phyloP scores from a whole-genome alignment of 2,888 invertebrate species.

The Dynastes maya region DNA sequence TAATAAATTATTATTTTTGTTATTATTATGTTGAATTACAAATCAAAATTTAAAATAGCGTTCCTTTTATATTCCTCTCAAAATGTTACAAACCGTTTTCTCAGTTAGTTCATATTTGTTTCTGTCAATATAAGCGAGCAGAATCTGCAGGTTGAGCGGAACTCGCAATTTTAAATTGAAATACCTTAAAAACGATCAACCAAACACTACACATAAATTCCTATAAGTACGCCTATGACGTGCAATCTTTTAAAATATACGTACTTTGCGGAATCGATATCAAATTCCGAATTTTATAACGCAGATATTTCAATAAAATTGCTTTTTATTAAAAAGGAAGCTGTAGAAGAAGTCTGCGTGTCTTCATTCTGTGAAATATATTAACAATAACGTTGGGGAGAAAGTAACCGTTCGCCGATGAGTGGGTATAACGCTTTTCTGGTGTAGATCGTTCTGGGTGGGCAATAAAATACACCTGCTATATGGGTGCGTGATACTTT shows the following conservation, averaged over 20 bases:
- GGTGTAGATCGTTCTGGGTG: slow-evolving; percentile 52
- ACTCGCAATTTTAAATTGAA: neutral
- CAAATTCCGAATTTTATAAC: slow-evolving; percentile 33
- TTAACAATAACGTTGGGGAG: slow-evolving; percentile 48
- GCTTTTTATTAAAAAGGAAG: slow-evolving; percentile 39
- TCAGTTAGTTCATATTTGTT: too few species aligned
- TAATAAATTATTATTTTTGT: too few species aligned
- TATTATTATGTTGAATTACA: too few species aligned
- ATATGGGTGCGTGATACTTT: slow-evolving; percentile 54
- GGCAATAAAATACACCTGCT: slow-evolving; percentile 58
- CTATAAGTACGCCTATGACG: neutral
- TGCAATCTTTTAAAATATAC: neutral
- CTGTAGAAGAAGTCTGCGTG: slow-evolving; percentile 29
- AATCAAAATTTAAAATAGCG: too few species aligned
- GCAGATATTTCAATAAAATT: slow-evolving; percentile 41
- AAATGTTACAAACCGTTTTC: too few species aligned
- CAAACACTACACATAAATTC: neutral
- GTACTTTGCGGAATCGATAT: slow-evolving; percentile 21
- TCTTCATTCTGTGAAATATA: slow-evolving; percentile 46
- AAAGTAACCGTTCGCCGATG: slow-evolving; percentile 51
- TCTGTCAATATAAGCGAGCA: too few species aligned
- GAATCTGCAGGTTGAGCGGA: neutral
- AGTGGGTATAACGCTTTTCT: slow-evolving; percentile 52
- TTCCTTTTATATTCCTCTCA: too few species aligned
- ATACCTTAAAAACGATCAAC: too few species aligned